These are phyloP conservation scores for Eustalomyia histrio DNA, from an alignment of 2,888 invertebrate species.

Conservation along the genomic window DNA sequence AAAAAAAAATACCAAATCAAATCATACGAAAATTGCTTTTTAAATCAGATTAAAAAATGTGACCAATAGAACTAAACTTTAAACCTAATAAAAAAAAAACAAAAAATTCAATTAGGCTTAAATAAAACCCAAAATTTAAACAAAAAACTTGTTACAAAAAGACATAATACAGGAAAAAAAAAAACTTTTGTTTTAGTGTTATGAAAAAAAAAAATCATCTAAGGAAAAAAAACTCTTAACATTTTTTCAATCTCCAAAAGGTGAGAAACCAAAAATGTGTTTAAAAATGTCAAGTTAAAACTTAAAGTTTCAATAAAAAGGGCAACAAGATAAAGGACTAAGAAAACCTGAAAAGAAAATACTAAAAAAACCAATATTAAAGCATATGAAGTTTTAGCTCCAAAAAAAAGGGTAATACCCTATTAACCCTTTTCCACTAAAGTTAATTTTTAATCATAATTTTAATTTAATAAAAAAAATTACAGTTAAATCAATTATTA, in stretches of 20 bases:
- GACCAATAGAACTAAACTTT: constrained; percentile 1
- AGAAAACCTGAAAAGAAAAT: constrained; percentile 6
- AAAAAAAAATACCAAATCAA: neutral
- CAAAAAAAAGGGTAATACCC: too few species aligned
- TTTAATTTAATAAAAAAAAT: too few species aligned
- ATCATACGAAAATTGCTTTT: constrained; percentile 28
- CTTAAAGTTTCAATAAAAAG: constrained; percentile 23
- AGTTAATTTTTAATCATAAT: too few species aligned
- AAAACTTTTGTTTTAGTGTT: constrained; percentile 29
- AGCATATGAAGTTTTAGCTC: constrained; percentile 2
- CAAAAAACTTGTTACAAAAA: constrained; percentile 22
- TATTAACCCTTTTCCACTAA: too few species aligned
- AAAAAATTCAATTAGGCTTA: constrained; percentile 45
- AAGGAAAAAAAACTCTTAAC: neutral
- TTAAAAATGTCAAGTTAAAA: constrained; percentile 10
- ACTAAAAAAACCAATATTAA: neutral
- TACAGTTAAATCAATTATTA: too few species aligned
- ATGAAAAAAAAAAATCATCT: constrained; percentile 8
- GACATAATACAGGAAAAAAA: neutral
- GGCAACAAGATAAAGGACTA: constrained; percentile 10
- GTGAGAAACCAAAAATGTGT: constrained; percentile 48
- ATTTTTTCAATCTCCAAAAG: neutral
- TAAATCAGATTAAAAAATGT: constrained; percentile 38
- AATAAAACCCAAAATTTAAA: neutral
- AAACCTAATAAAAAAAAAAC: neutral